A percentile compares a stretch with the other conserved stretches of the same genome.
These are phyloP conservation scores for Morelia viridis DNA, from an alignment of 2,797 vertebrate species.

Conservation along the genomic window DNA sequence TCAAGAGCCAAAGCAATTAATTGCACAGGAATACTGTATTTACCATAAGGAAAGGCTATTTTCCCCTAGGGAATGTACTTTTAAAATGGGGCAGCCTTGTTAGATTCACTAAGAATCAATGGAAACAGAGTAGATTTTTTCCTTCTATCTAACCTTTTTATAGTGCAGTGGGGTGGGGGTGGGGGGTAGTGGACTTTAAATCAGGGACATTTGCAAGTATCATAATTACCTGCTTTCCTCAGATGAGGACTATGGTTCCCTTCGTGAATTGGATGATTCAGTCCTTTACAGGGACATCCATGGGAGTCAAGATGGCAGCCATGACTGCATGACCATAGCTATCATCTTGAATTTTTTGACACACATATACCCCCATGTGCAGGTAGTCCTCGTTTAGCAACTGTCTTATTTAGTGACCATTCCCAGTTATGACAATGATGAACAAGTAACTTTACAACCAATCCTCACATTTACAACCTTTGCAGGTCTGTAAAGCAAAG, in stretches of 20 bases:
- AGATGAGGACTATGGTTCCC: background rate
- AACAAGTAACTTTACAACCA: background rate
- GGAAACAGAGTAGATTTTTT: background rate
- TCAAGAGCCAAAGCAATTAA: background rate
- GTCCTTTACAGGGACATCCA: background rate
- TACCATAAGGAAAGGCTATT: background rate
- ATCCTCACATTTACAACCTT: background rate
- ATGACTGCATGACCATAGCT: background rate
- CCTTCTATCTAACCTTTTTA: background rate
- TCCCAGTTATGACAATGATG: background rate
- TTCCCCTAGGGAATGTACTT: background rate
- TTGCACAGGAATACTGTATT: background rate
- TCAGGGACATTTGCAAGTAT: background rate
- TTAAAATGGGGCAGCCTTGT: background rate
- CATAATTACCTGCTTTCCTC: background rate
- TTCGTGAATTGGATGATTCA: background rate
- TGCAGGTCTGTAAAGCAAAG: background rate
- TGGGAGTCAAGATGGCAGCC: background rate
- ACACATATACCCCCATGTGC: background rate
- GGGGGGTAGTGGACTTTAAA: background rate
- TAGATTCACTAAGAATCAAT: background rate
- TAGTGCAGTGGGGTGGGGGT: background rate
- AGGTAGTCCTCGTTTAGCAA: background rate
- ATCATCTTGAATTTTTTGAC: background rate
- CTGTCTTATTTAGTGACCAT: background rate